Base-by-base conservation (phyloP, 2,888 invertebrate species). In the Idaea straminata region DNA sequence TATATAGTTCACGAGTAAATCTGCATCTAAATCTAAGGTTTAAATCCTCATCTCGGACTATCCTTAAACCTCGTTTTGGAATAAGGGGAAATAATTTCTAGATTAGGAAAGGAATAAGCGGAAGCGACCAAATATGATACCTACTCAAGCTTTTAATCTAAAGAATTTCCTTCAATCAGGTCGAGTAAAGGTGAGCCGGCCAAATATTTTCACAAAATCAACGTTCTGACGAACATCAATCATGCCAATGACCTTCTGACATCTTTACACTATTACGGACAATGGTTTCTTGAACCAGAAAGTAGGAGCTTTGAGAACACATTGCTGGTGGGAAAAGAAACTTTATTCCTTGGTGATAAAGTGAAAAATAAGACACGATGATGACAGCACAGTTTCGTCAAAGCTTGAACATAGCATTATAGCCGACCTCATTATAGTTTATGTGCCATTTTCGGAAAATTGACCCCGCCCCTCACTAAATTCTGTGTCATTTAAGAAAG, bases 401-500 rank as follows among this genome's bases (percentile, higher is more conserved):
- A 73, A 72, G 72, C 65, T 76, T 74, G 74, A 69, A 70, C 63
- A 62, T 60, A 63, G 61, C 63, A 65, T 69, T 73, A 78, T 72
- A 73, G 75, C 70, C 79, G 85, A 85, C 87, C 86, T 80, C 79
- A 74, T 81, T 75, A 77, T 81, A 83, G 83, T 79, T 75, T 77
- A 76, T 79, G 79, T 83, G 86, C 82, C 82, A 84, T 87, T 88
- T 85, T 77, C 78, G 75, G 77, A 73, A 80, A 85, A 85, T 82
- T 77, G 81, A 79, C 83, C 85, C 76, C 85, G 74, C 88, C 88
- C 88, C 88, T 83, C 74, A 66, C 70, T 73, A 81, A 77, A 83
- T 82, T 80, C 77, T 79, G 73, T 80, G 79, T 76, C 76, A 77
- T 78, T 71, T 47, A 3, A 13, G 38, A 38, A 10, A 38, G 6